Evolutionary conservation across 1,140 invertebrate genomes (phyloP).

Genomic region (Metaphire vulgaris): DNA sequence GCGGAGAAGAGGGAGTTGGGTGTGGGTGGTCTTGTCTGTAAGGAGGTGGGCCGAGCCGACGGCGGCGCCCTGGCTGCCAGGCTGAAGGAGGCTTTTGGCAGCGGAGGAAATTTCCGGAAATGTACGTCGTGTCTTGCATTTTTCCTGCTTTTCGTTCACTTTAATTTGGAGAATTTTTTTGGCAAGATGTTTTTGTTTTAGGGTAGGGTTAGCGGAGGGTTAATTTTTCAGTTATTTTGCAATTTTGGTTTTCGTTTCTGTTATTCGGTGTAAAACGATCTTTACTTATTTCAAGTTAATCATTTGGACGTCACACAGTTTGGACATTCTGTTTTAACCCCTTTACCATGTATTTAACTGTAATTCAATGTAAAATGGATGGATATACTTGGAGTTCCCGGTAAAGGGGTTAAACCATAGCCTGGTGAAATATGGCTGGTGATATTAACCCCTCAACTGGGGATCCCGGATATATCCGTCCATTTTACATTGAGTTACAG

Average conservation of each 20-base stretch:
- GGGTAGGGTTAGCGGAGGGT: not conserved
- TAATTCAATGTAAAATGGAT: no score
- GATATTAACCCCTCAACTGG: not conserved
- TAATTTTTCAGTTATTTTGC: not conserved
- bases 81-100: not conserved
- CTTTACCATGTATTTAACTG: no score
- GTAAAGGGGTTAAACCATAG: no score
- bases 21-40: constrained; percentile 33
- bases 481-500: no score
- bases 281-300: no score
- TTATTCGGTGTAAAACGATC: no score
- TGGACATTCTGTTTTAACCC: no score
- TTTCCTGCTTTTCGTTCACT: not conserved
- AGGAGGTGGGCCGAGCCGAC: constrained; percentile 28
- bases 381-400: no score
- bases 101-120: not conserved
- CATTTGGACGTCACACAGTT: no score
- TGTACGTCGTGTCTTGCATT: no score
- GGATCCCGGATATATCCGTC: no score
- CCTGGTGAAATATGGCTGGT: not conserved
- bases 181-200: not conserved
- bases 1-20: constrained; percentile 50
- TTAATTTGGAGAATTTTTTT: not conserved
- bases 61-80: not conserved
- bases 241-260: no score